Evolutionary conservation across 37 sponge, comb jelly and placozoan species (phyloP), one percentile per base, ranked within the genome.

Genomic region (Aphrocallistes beatrix): DNA sequence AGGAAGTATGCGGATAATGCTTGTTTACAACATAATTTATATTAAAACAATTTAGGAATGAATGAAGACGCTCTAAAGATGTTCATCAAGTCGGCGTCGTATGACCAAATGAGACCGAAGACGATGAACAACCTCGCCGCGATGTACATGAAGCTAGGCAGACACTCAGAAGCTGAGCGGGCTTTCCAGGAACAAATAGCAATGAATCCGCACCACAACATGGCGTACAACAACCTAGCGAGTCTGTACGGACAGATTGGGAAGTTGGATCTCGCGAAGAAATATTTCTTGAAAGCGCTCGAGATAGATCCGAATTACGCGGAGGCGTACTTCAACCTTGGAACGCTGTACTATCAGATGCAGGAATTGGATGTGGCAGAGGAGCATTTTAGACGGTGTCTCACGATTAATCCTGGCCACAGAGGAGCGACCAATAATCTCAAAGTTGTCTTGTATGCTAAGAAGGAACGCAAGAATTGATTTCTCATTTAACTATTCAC

Each of bases 51-150:
- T 51, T 0, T 19, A 36, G 23, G 50, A n/a, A 84, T 45, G 51
- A 3, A 36, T 39, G n/a, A 51, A 30, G 10, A 51, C 40, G 45
- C 28, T 36, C 50, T 38, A 0, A 0, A 36, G 81, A 93, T 91
- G 48, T 94, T 90, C 87, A 89, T 91, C 28, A 88, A 82, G 50
- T 89, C 93, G 23, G 51, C 90, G 19, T 23, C 45, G 34, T 89
- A 75, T 37, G 86, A 87, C 1, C 88, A 92, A 16, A 86, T 88
- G 82, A 85, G 88, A 48, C 51, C 88, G 50, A 92, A 92, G 51
- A 89, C 89, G 17, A 86, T 94, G 81, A 94, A 94, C 87, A 94
- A 94, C 40, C 82, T 92, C 51, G 95, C 93, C n/a, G 91, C 93
- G 23, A 86, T 87, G 50, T 91, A 92, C 60, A 89, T 87, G 84